Base-by-base conservation (phyloP, 2,113 vertebrate genomes). In the Nycticebus coucang region DNA sequence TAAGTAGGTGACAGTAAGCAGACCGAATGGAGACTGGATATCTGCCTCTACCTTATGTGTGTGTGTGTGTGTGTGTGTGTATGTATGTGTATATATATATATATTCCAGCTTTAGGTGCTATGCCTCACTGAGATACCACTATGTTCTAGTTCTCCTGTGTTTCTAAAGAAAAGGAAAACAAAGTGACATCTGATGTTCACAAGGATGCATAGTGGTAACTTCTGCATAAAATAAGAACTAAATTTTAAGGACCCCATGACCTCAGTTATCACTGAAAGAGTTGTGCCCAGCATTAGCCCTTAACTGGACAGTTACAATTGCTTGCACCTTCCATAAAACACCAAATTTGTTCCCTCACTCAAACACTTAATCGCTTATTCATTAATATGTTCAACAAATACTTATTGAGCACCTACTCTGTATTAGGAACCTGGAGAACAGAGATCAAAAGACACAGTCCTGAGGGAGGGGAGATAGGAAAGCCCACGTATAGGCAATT, bases 111-210 rank as follows among this genome's bases (percentile, higher is more conserved):
- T 75, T 55, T 78, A 87, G 14, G 81, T 81, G 60, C 35, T 74
- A 8, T 41, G 33, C 19, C 45, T 82, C 50, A 62, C 21, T 15
- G 66, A 82, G 75, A 91, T 87, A 64, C 33, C 60, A 7, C 72
- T 66, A 45, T 28, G 22, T 71, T 87, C 17, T 88, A 74, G 64
- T 33, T 78, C 7, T 72, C 53, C 28, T 86, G 33, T 11, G 30
- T 62, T 80, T 84, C 68, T 84, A 28, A 57, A 87, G 35, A 80
- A 57, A 79, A 35, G 68, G 37, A 35, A 33, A 89, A 35, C 11
- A 84, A 94, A 69, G 4, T 33, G 59, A 93, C 45, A 90, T 89
- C 24, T 53, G 35, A 90, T 53, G 87, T 87, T 68, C 62, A 87
- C 68, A 94, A 92, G 28, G 11, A 17, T 12, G 24, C 17, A 71